phyloP scores from a whole-genome alignment of 1,140 invertebrate genomes.

The Bombus sibiricus region DNA sequence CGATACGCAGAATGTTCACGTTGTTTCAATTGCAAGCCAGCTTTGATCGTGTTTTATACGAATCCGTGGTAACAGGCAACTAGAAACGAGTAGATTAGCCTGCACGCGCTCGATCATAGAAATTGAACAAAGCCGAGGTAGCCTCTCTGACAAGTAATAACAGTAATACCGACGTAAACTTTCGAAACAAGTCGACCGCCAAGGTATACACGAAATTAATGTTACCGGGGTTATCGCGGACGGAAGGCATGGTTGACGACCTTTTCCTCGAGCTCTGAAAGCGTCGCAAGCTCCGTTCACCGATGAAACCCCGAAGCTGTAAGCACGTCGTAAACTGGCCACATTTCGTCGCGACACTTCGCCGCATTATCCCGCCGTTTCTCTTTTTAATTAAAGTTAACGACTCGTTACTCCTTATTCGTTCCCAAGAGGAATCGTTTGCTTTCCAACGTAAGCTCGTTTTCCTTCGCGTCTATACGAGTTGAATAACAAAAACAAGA shows the following conservation, averaged over 20 bases:
- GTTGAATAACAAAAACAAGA: not conserved
- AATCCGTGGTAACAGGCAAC: not conserved
- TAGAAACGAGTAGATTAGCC: not conserved
- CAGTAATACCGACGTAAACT: slow-evolving; percentile 8
- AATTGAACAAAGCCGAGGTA: not conserved
- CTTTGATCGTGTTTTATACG: not conserved
- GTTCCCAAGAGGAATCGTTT: not conserved
- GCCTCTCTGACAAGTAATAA: slow-evolving; percentile 1
- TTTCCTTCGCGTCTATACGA: not conserved
- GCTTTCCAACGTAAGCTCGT: not conserved
- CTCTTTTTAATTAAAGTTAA: slow-evolving; percentile 73
- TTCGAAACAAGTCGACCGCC: slow-evolving; percentile 3
- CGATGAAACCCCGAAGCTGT: slow-evolving; percentile 65
- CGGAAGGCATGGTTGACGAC: slow-evolving; percentile 44
- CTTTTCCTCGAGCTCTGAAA: slow-evolving; percentile 8
- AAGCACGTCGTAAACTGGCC: slow-evolving; percentile 68
- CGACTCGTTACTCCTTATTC: slow-evolving; percentile 52
- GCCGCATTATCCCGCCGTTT: slow-evolving; percentile 56
- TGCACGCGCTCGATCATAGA: not conserved
- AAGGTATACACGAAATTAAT: slow-evolving; percentile 44
- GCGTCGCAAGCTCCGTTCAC: slow-evolving; percentile 15
- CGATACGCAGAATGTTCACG: not conserved
- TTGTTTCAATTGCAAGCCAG: not conserved
- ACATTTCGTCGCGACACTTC: slow-evolving; percentile 56
- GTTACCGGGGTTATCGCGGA: slow-evolving; percentile 27